Evolutionary conservation across 2,113 vertebrate species (phyloP), one percentile per base, ranked within the genome.

Genomic region (Willisornis vidua): DNA sequence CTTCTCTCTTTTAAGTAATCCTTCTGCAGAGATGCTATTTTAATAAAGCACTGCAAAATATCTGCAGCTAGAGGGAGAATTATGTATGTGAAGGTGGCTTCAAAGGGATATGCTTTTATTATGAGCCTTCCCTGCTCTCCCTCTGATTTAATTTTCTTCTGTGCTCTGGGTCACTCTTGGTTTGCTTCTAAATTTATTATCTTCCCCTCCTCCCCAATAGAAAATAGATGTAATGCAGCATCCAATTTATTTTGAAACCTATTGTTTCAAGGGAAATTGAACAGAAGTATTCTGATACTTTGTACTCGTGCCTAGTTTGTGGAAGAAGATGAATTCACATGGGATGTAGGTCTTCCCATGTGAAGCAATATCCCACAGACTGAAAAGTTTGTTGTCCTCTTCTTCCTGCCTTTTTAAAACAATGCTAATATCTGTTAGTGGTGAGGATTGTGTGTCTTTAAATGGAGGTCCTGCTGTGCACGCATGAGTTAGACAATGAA

Each of bases 1-100:
- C 58, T 92, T 80, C 29, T 81, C 8, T 80, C 26, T 89, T 85
- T 87, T 89, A 96, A 81, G 46, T 41, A 91, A 83, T 54, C 33
- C 67, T 55, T 96, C 75, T 93, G 39, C 84, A 95, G 84, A 95
- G 35, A 78, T 79, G 15, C 2, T 73, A 61, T 95, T 96, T 97
- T 91, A 95, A 97, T 92, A 93, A 94, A 97, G 90, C 45, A 74
- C 81, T 70, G 51, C 52, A 92, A 97, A 92, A 96, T 97, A 94
- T 67, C 68, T 94, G 75, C 73, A 68, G 72, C 78, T 91, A 85
- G 62, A 85, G 84, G 54, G 81, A 89, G 35, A 91, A 79, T 23
- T 35, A 28, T 31, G 17, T 77, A 25, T 75, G 51, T 67, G 91
- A 83, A 63, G 29, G n/a, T 61, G 41, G 61, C 55, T 95, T 97